A percentile compares a stretch with the other conserved stretches of the same genome.
Conservation (phyloP, 2,888 invertebrate species). For the Leucania comma region DNA sequence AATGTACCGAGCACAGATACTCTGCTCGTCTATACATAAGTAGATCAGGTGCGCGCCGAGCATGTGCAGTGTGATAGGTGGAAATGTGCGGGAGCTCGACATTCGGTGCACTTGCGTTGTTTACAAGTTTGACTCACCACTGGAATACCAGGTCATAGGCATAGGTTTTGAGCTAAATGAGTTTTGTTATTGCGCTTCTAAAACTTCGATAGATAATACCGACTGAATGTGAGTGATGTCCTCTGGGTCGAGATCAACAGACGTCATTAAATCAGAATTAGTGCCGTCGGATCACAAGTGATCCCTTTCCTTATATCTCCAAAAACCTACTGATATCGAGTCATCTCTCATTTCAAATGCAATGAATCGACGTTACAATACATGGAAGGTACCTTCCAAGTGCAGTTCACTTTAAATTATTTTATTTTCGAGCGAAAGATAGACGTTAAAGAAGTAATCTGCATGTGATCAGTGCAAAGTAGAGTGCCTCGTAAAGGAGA, state of each 20-base stretch:
- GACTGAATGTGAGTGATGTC: background rate
- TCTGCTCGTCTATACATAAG: background rate
- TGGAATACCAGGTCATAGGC: background rate
- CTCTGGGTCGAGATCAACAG: background rate
- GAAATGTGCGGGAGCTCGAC: background rate
- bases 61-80: background rate
- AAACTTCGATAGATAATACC: background rate
- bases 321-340: background rate
- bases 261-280: conserved; percentile 5
- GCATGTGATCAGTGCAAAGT: background rate
- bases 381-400: background rate
- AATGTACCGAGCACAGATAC: conserved; percentile 1
- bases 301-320: background rate
- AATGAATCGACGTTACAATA: background rate
- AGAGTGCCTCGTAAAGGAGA: background rate
- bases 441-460: background rate
- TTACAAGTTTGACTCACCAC: background rate
- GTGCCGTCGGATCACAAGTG: background rate
- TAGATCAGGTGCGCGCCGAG: conserved; percentile 8
- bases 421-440: background rate
- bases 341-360: conserved; percentile 1
- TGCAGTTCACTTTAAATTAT: background rate
- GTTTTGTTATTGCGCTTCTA: background rate
- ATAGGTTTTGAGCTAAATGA: background rate
- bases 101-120: background rate